Base-by-base conservation (phyloP, 2,888 invertebrate genomes). In the Nephrotoma guestfalica region DNA sequence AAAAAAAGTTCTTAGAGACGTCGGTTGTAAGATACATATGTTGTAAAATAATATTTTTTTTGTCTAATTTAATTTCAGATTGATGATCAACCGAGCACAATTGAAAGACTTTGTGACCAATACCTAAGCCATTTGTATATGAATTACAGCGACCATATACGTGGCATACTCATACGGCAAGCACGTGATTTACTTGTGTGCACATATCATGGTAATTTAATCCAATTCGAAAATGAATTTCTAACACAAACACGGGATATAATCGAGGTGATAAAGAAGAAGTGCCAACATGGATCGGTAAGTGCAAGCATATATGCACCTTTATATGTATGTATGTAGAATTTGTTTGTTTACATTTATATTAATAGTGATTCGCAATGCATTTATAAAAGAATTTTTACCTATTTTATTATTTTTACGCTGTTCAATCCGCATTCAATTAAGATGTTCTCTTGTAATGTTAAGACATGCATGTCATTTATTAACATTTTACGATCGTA, bases 181-280 rank as follows among this genome's bases (percentile, higher is more conserved):
- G 95, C 95, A 86, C 93, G 95, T 89, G 94, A 95, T 91, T 92
- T 95, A 87, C 93, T 95, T 88, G 93, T 94, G 86, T 94, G 94
- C 89, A 93, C 93, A 88, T 95, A 94, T 91, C 93, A 93, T 88
- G 94, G 94, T 85, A 93, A 94, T 90, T 90, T 95, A 89, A 92
- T 92, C 88, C 92, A 92, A 89, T 95, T 95, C 90, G 94, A 94
- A 89, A 92, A 92, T 88, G 93, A 93, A 88, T 95, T 94, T 91
- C 93, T 95, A 89, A 91, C 92, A 87, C 94, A 94, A 88, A 94
- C 94, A 85, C 92, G 93, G 18, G 91, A 92, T 88, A 92, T 94
- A 87, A 92, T 94, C 87, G 91, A 91, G 88, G 90, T 91, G 89
- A 91, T 94, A 88, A 94, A 93, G 91, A 91, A 90, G 87, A 89